Base-by-base conservation (phyloP, 2,888 invertebrate genomes). In the Chelonus formosanus region DNA sequence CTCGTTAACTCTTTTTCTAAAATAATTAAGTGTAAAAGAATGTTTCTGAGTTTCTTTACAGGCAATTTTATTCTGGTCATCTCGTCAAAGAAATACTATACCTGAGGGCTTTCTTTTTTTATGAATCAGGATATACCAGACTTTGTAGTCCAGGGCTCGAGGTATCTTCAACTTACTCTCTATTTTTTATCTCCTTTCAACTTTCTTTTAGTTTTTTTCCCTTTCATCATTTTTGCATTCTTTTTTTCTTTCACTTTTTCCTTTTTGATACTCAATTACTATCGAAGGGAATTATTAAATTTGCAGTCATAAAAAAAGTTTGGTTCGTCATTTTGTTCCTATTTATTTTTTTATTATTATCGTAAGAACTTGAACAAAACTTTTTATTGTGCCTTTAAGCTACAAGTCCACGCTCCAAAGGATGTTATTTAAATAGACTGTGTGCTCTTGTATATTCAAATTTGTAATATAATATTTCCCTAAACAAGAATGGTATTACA, bases 291-390 rank as follows among this genome's bases (percentile, higher is more conserved):
- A 58, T 47, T 58, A 58, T 58, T 58, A 58, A 58, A 58, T 58
- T 58, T 58, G 32, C 47, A 58, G 58, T 20, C 45, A 31, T 58
- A 58, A 58, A 58, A 58, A 58, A 58, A 58, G 58, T 58, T 58
- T 35, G 34, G n/a, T 58, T 35, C 47, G 44, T 47, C 47, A 45
- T 58, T 40, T 20, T 56, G 3, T 3, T 5, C 4, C 40, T 6
- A 40, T 40, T 6, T 4, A 6, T 3, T 36, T 50, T 59, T 45
- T 58, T 20, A 20, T 32, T 47, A 31, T 34, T 32, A 36, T 54
- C 54, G 5, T 40, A 40, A 40, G 40, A 40, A 40, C 40, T 40
- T 40, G 3, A 5, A 40, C 6, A 40, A 40, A 40, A 40, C 40
- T 40, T 6, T 40, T 40, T 40, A 40, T 40, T 40, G 5, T 40